A percentile compares a stretch with the other conserved stretches of the same genome.
Conservation (phyloP, 1,140 invertebrate species). For the Zaprionus ornatus region DNA sequence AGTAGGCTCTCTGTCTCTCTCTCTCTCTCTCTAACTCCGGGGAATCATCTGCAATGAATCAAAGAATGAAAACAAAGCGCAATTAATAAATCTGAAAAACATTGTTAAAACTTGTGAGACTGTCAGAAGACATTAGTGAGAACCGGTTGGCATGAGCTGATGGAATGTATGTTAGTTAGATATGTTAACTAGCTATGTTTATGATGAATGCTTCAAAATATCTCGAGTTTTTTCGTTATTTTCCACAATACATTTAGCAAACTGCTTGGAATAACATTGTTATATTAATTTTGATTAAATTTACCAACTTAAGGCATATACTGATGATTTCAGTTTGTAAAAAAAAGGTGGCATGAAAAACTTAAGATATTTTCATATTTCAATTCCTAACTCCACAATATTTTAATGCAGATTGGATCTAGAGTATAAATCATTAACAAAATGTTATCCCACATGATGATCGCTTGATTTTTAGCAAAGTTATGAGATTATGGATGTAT, state of each 20-base stretch:
- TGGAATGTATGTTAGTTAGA: constrained; percentile 1
- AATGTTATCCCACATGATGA: not conserved
- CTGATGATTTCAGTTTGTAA: not conserved
- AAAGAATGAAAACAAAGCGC: not conserved
- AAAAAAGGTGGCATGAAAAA: not conserved
- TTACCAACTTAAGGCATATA: not conserved
- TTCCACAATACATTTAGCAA: not conserved
- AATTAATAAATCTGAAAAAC: constrained; percentile 16
- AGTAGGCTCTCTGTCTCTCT: not conserved
- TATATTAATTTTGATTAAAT: not conserved
- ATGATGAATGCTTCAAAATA: not conserved
- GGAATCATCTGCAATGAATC: constrained; percentile 53
- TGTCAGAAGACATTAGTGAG: not conserved
- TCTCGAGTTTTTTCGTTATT: not conserved
- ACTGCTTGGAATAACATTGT: not conserved
- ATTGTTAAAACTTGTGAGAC: not conserved
- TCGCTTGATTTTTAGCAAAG: not conserved
- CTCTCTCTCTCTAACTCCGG: constrained; percentile 45
- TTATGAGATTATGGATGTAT: not conserved
- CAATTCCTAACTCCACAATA: not conserved
- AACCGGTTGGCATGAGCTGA: constrained; percentile 3
- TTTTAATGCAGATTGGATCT: not conserved
- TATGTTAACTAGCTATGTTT: not conserved
- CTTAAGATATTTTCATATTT: not conserved
- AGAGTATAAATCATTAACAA: not conserved